Base-by-base conservation (phyloP, 2,888 invertebrate genomes). In the Busseola fusca region DNA sequence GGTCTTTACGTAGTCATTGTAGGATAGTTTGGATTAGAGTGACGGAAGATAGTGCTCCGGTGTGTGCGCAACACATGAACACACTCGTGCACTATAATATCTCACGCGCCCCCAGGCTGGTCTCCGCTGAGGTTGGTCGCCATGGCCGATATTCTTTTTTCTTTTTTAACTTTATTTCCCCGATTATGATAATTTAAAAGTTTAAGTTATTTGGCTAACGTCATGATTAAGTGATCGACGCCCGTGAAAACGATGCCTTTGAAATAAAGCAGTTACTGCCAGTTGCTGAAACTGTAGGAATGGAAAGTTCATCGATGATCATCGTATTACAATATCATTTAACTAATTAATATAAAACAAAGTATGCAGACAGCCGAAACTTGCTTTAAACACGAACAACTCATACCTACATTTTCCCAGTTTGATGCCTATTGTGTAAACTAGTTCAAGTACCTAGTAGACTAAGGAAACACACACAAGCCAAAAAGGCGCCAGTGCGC, bases 111-210 rank as follows among this genome's bases (percentile, higher is more conserved):
- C 1, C 3, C 3, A 21, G 21, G 21, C 48, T 10, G 21, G 10
- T n/a, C 4, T 50, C n/a, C n/a, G 48, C n/a, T n/a, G n/a, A n/a
- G 45, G 21, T 9, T 21, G 21, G 45, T 9, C 9, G 21, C 21
- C 9, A 21, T 45, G 21, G 21, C 45, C 21, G 45, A 21, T 21
- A 45, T 18, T 21, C 9, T n/a, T n/a, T n/a, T n/a, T n/a, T n/a
- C n/a, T n/a, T n/a, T n/a, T n/a, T n/a, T n/a, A n/a, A n/a, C n/a
- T n/a, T n/a, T n/a, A n/a, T n/a, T n/a, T n/a, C n/a, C n/a, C n/a
- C n/a, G n/a, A n/a, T n/a, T n/a, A n/a, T n/a, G 14, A 37, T 42
- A 16, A 50, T 58, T 76, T 57, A 45, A 7, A 42, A 62, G 42
- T 50, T 60, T 45, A 12, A 27, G 50, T 10, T 4, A 52, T 65